A percentile compares a stretch with the other conserved stretches of the same genome.
These are phyloP conservation scores for Amblyjoppa fuscipennis DNA, from an alignment of 2,888 invertebrate species.

Conservation along the genomic window DNA sequence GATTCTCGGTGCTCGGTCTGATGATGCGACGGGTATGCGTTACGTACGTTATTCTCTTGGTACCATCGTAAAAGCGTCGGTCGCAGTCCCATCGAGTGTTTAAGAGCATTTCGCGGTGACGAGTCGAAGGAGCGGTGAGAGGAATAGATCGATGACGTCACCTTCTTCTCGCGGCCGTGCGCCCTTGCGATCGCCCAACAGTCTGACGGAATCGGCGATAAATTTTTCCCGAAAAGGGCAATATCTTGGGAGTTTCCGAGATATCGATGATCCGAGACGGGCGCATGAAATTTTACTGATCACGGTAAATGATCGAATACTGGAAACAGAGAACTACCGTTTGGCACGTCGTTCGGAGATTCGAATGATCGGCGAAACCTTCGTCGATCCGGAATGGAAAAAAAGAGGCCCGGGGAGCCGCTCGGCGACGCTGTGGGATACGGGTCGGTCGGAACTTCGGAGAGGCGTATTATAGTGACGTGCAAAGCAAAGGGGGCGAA, in stretches of 20 bases:
- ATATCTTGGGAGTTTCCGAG: background rate
- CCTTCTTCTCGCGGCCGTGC: slow-evolving; percentile 8
- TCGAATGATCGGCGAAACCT: slow-evolving; percentile 53
- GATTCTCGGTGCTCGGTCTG: slow-evolving; percentile 22
- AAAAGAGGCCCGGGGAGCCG: slow-evolving; percentile 57
- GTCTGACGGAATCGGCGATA: background rate
- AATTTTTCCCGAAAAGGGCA: background rate
- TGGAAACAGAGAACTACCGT: too few relatives aligned
- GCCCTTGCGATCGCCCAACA: background rate
- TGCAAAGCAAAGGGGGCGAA: slow-evolving; percentile 66
- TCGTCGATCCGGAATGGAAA: slow-evolving; percentile 54
- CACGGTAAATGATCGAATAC: too few relatives aligned
- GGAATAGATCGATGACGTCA: slow-evolving; percentile 62
- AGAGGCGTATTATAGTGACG: slow-evolving; percentile 65
- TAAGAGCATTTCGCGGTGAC: slow-evolving; percentile 39
- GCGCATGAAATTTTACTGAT: too few relatives aligned
- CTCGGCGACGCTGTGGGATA: slow-evolving; percentile 66
- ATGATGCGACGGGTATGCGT: slow-evolving; percentile 2
- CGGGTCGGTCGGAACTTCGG: slow-evolving; percentile 53
- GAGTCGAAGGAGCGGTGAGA: slow-evolving; percentile 20
- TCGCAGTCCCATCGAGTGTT: slow-evolving; percentile 58
- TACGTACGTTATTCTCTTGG: slow-evolving; percentile 35
- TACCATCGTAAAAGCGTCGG: slow-evolving; percentile 32
- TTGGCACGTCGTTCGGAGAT: slow-evolving; percentile 1
- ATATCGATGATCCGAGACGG: too few relatives aligned